Percentiles rank a stretch among this genome's conserved stretches.
phyloP scores from a whole-genome alignment of 2,797 vertebrate species.

The Loriculus beryllinus region DNA sequence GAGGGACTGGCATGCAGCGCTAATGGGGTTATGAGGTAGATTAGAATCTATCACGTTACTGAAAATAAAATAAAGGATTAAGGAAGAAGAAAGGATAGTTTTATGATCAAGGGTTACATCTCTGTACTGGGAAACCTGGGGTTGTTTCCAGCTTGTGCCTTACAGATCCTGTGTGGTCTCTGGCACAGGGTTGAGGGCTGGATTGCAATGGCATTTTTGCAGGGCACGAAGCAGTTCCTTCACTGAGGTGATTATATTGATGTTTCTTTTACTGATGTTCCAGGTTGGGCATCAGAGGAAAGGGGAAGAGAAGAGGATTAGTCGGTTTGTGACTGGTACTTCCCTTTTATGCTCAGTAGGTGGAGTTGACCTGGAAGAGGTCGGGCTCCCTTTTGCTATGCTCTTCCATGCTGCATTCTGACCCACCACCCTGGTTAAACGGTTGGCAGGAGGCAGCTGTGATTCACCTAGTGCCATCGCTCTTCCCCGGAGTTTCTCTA shows the following conservation, averaged over 20 bases:
- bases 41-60: neutral
- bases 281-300: neutral
- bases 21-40: constrained; percentile 7
- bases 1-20: constrained; percentile 1
- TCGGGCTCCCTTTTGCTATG: neutral
- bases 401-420: neutral
- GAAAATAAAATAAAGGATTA: constrained; percentile 10
- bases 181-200: neutral
- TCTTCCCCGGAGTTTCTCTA: neutral
- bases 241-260: neutral
- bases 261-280: neutral
- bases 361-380: neutral
- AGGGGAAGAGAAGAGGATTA: neutral
- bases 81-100: neutral
- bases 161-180: neutral
- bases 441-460: neutral
- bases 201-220: neutral
- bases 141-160: neutral
- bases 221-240: neutral
- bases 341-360: neutral
- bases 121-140: neutral
- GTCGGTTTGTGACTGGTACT: neutral
- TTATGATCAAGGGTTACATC: neutral
- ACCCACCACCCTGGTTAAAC: neutral
- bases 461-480: neutral